Evolutionary conservation across 2,113 vertebrate genomes (phyloP).

Genomic region (Anoplopoma fimbria): DNA sequence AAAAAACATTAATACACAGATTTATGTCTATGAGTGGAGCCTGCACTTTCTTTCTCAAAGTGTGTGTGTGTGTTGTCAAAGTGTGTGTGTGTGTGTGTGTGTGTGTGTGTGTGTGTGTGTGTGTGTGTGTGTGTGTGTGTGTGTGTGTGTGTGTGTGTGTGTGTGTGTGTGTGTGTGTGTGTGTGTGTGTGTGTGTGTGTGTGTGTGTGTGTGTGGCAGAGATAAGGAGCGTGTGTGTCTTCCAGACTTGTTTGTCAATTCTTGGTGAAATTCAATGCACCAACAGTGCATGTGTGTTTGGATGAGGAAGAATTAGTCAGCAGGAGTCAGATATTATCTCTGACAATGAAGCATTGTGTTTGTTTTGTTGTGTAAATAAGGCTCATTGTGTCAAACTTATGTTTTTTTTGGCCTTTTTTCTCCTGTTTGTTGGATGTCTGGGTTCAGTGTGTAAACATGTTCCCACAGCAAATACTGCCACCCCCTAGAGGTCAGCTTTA

Average conservation of each 20-base stretch:
- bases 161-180: slow-evolving; percentile 18
- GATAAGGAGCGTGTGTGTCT: neutral
- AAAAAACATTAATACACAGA: slow-evolving; percentile 42
- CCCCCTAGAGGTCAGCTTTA: slow-evolving; percentile 55
- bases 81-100: neutral
- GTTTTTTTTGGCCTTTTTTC: slow-evolving; percentile 25
- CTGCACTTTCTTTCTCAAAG: neutral
- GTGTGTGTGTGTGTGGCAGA: neutral
- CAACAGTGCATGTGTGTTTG: slow-evolving; percentile 30
- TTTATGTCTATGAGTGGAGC: slow-evolving; percentile 28
- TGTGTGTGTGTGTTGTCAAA: slow-evolving; percentile 17
- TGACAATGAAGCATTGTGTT: slow-evolving; percentile 60
- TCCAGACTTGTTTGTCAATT: slow-evolving; percentile 65
- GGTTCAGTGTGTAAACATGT: slow-evolving; percentile 36
- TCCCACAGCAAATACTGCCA: slow-evolving; percentile 6
- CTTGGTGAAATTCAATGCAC: slow-evolving; percentile 31
- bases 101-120: neutral
- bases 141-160: neutral
- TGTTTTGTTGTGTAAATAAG: slow-evolving; percentile 60
- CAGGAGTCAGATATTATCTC: slow-evolving; percentile 63
- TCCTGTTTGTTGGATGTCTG: slow-evolving; percentile 46
- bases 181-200: neutral
- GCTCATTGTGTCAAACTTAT: slow-evolving; percentile 60
- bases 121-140: neutral
- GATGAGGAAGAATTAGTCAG: slow-evolving; percentile 48